Conservation (phyloP, 2,888 invertebrate genomes). For the Morpho achilles region DNA sequence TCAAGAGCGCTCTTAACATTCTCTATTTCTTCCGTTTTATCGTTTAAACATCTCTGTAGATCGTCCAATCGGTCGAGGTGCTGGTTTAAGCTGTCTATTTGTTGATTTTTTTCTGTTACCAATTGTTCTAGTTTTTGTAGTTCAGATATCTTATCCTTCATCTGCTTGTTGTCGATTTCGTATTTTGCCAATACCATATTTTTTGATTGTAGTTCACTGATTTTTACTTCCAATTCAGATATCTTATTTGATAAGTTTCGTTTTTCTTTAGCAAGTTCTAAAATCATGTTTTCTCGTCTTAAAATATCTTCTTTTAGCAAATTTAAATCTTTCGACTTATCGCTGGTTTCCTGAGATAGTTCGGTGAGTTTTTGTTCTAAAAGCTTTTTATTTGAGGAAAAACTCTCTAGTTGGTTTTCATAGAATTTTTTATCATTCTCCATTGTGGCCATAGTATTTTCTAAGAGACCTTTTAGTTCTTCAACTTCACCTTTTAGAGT, state of each 20-base stretch:
- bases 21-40: slow-evolving; percentile 70
- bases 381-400: slow-evolving; percentile 71
- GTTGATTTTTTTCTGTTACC: slow-evolving; percentile 76
- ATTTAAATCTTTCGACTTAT: slow-evolving; percentile 74
- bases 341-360: slow-evolving; percentile 73
- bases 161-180: slow-evolving; percentile 64
- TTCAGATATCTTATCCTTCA: slow-evolving; percentile 69
- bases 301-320: slow-evolving; percentile 77
- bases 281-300: slow-evolving; percentile 78
- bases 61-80: slow-evolving; percentile 70
- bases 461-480: slow-evolving; percentile 65
- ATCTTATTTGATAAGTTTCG: slow-evolving; percentile 68
- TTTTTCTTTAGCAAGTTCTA: slow-evolving; percentile 79
- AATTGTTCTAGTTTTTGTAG: slow-evolving; percentile 73
- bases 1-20: slow-evolving; percentile 69
- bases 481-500: slow-evolving; percentile 70
- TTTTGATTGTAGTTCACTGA: slow-evolving; percentile 67
- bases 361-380: slow-evolving; percentile 79
- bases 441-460: slow-evolving; percentile 72
- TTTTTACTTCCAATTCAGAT: slow-evolving; percentile 72
- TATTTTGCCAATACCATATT: slow-evolving; percentile 55
- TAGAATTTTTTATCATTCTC: slow-evolving; percentile 78
- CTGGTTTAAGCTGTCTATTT: slow-evolving; percentile 73
- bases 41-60: slow-evolving; percentile 69
- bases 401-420: slow-evolving; percentile 74